Percentiles rank a stretch among this genome's conserved stretches.
Conservation (phyloP, 2,797 vertebrate genomes). For the Dermochelys coriacea region DNA sequence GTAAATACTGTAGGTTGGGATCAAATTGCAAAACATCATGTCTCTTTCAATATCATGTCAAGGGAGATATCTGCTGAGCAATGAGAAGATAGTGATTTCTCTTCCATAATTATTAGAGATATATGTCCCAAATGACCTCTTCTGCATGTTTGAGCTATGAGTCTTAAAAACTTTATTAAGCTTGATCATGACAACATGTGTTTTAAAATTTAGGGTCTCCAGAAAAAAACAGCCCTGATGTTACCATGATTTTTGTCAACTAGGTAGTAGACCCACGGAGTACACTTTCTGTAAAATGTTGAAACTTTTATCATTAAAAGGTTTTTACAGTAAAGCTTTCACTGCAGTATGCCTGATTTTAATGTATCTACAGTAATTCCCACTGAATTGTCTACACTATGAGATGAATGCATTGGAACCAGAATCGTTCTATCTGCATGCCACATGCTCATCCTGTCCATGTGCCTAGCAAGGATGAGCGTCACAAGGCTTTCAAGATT, state of each 20-base stretch:
- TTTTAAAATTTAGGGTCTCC: constrained; percentile 54
- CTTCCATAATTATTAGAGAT: constrained; percentile 28
- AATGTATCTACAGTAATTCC: constrained; percentile 83
- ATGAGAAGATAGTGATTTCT: constrained; percentile 18
- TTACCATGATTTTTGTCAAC: background rate
- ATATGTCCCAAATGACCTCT: background rate
- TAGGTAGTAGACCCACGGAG: constrained; percentile 46
- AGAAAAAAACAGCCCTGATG: constrained; percentile 45
- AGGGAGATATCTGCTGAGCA: background rate
- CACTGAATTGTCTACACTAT: constrained; percentile 83
- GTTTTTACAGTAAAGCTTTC: constrained; percentile 81
- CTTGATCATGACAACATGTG: background rate
- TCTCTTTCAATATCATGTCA: background rate
- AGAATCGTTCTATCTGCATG: constrained; percentile 84
- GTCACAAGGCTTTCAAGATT: constrained; percentile 83
- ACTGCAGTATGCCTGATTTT: constrained; percentile 86
- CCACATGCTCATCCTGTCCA: constrained; percentile 87
- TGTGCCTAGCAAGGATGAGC: constrained; percentile 85
- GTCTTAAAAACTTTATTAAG: background rate
- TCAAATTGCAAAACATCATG: background rate
- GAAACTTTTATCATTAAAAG: constrained; percentile 81
- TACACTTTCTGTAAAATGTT: constrained; percentile 88
- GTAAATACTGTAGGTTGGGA: constrained; percentile 29
- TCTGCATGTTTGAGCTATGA: constrained; percentile 28
- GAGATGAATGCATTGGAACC: constrained; percentile 85